Percentiles rank a stretch among this genome's conserved stretches.
These are phyloP conservation scores for Tetanocera ferruginea DNA, from an alignment of 2,888 invertebrate genomes.

Conservation along the genomic window DNA sequence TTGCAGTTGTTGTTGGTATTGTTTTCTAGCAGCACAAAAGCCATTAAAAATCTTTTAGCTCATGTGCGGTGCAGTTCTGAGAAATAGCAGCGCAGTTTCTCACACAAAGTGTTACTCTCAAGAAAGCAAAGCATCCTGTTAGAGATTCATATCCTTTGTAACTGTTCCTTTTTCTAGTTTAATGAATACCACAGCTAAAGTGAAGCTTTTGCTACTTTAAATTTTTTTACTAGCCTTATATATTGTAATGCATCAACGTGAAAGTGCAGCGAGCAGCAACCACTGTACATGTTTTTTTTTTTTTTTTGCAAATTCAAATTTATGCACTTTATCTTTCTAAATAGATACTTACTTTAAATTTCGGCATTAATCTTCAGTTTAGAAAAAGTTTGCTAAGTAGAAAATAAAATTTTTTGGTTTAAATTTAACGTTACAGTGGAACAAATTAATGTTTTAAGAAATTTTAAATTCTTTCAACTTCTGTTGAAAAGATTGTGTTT, in stretches of 20 bases:
- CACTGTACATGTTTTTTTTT: conserved; percentile 6
- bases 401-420: neutral
- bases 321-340: neutral
- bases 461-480: too few relatives aligned
- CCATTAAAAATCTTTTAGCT: conserved; percentile 56
- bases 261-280: neutral
- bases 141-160: neutral
- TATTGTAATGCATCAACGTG: conserved; percentile 16
- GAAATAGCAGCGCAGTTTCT: neutral
- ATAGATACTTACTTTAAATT: neutral
- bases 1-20: neutral
- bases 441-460: too few relatives aligned
- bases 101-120: neutral
- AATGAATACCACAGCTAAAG: conserved; percentile 23
- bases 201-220: neutral
- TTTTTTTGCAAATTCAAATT: neutral
- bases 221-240: neutral
- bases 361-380: conserved; percentile 7
- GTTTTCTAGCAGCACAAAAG: conserved; percentile 41
- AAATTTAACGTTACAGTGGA: neutral
- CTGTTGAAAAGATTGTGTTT: neutral
- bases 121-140: neutral
- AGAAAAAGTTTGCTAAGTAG: neutral
- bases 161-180: conserved; percentile 9
- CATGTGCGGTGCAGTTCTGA: neutral